Base-by-base conservation (phyloP, 2,113 vertebrate genomes). In the Ivindomyrus marchei region DNA sequence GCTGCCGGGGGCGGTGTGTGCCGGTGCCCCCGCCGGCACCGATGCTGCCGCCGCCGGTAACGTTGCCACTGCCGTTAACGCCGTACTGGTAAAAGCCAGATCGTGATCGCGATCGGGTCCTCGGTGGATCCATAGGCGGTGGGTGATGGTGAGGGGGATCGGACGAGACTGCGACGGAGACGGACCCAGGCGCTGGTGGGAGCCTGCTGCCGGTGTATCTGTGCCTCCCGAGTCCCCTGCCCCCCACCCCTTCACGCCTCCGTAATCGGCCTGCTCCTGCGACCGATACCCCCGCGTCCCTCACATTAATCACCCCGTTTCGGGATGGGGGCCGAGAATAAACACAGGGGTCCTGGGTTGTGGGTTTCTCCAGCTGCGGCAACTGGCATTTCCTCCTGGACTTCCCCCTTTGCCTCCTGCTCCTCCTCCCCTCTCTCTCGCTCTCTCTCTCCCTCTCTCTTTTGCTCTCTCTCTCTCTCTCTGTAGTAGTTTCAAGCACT, bases 331-430 rank as follows among this genome's bases (percentile, higher is more conserved):
- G 94, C 89, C 93, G 95, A 93, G 95, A 94, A 93, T 94, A 96
- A 91, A 96, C 93, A 90, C 95, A 93, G 46, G 95, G 95, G 92
- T 96, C 96, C 93, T 93, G 96, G 93, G 95, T 94, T 74, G 95
- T 93, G 70, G 95, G 95, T 91, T 96, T 95, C 74, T 93, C 96
- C 95, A 93, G 96, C 93, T 92, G 95, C 93, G 92, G 96, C 96
- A 95, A 97, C 95, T 94, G 95, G 96, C 97, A 97, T 97, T 93
- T 97, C 95, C 95, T 96, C 95, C 95, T 85, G 92, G 93, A 24
- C 24, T 85, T 70, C 49, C 49, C 85, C 85, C n/a, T 70, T 70
- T 31, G 36, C 36, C 36, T 56, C 31, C 36, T 62, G 6, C 3
- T 45, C 9, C 19, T 66, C 39, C 36, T 45, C 42, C 8, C 24